Base-by-base conservation (phyloP, 2,797 vertebrate species). In the Pelochelys cantorii region DNA sequence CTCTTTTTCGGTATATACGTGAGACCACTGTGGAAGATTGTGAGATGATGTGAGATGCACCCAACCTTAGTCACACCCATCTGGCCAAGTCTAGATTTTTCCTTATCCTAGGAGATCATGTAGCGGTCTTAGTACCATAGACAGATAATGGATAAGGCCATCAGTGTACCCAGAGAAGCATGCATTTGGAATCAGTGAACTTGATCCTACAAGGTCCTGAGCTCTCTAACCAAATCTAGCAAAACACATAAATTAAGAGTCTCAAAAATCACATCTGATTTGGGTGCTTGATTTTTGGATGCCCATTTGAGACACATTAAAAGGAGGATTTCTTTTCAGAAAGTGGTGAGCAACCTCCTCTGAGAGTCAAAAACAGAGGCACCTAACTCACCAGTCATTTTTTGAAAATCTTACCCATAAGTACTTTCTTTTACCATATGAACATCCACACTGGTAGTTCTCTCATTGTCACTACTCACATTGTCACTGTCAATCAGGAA, bases 1-100 rank as follows among this genome's bases (percentile, higher is more conserved):
- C n/a, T 71, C n/a, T 71, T 71, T 17, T 79, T 81, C 88, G 88
- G 59, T 53, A 91, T 93, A 81, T 83, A 87, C 56, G 57, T 86
- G 55, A 85, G 7, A 10, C 29, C 56, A 42, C 34, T 84, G 68
- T 52, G 89, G 83, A 92, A 93, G 86, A 79, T 1, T 0, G 1
- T 81, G 83, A 93, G 93, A 74, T 88, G 9, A 80, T 93, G 95
- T 88, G 54, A 75, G 31, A 55, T 71, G 52, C 15, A 62, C 23
- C 27, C 42, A 84, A 90, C 34, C 74, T 37, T 87, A 89, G 48
- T 37, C 37, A 77, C 18, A 37, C 3, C 31, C 62, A 54, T 74
- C 37, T 79, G 34, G 34, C 37, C 71, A 90, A 10, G 29, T 18
- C 0, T 81, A 62, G n/a, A 62, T 48, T 80, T 60, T 34, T 48